These are phyloP conservation scores for Arvicanthis niloticus DNA, from an alignment of 2,113 vertebrate species.

Conservation along the genomic window DNA sequence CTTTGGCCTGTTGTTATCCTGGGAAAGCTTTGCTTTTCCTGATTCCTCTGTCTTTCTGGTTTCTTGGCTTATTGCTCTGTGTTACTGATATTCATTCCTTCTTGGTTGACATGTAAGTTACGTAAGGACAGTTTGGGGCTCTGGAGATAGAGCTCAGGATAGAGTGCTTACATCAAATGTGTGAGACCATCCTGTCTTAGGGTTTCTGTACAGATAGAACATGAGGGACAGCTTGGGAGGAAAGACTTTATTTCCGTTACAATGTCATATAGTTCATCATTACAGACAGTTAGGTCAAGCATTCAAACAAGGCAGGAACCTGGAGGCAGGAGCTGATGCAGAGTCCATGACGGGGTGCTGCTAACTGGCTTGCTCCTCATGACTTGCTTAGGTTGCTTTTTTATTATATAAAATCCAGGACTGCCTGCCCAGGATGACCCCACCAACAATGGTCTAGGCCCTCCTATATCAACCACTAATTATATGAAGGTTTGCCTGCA, in stretches of 20 bases:
- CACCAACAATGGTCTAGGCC: too few species aligned
- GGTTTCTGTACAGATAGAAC: not conserved
- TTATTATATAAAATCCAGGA: not conserved
- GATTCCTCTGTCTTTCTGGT: not conserved
- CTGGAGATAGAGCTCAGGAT: not conserved
- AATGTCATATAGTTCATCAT: not conserved
- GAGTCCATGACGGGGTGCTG: not conserved
- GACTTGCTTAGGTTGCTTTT: not conserved
- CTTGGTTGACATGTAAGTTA: not conserved
- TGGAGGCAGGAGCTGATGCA: not conserved
- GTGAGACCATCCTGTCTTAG: not conserved
- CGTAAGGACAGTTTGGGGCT: not conserved
- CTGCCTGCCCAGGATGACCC: too few species aligned
- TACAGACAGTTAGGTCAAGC: not conserved
- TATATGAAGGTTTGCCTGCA: not conserved
- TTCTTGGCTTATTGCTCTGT: not conserved
- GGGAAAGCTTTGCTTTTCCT: not conserved
- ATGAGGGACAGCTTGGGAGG: not conserved
- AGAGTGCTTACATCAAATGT: not conserved
- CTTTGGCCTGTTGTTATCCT: not conserved
- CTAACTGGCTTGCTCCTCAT: not conserved
- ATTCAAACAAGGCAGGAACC: not conserved
- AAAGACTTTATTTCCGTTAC: not conserved
- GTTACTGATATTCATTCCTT: not conserved
- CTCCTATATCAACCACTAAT: not conserved